Percentiles rank a stretch among this genome's conserved stretches.
Conservation (phyloP, 1,140 invertebrate species). For the Epicauta chinensis region DNA sequence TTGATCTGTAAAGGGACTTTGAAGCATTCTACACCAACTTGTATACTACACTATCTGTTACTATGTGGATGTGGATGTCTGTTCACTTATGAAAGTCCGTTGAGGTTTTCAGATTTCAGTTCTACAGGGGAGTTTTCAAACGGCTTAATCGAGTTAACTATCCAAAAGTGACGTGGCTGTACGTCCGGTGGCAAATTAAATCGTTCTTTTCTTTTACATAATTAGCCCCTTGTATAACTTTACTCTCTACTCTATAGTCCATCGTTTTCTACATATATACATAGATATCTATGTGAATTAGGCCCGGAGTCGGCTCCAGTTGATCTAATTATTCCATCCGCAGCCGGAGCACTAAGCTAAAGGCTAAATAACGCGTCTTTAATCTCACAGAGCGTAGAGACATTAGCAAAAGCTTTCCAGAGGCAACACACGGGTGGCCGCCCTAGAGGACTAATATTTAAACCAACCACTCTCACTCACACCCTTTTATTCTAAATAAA, state of each 20-base stretch:
- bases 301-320: conserved; percentile 29
- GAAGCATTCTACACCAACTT: no score
- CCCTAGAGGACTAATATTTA: no score
- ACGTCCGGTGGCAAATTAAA: conserved; percentile 35
- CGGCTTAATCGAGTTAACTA: conserved; percentile 29
- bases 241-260: conserved; percentile 30
- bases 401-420: conserved; percentile 21
- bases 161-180: conserved; percentile 29
- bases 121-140: conserved; percentile 19
- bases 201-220: conserved; percentile 42
- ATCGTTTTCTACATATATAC: conserved; percentile 6
- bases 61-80: neutral
- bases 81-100: conserved; percentile 21
- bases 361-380: conserved; percentile 39
- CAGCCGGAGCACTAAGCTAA: conserved; percentile 33
- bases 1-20: no score
- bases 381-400: conserved; percentile 31
- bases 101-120: conserved; percentile 34
- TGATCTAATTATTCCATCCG: conserved; percentile 40
- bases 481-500: neutral
- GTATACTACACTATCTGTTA: no score
- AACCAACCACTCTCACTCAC: neutral
- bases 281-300: conserved; percentile 32
- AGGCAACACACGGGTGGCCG: no score
- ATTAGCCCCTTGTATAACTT: conserved; percentile 37